Evolutionary conservation across 2,888 invertebrate genomes (phyloP).

Genomic region (Hemaris fuciformis): DNA sequence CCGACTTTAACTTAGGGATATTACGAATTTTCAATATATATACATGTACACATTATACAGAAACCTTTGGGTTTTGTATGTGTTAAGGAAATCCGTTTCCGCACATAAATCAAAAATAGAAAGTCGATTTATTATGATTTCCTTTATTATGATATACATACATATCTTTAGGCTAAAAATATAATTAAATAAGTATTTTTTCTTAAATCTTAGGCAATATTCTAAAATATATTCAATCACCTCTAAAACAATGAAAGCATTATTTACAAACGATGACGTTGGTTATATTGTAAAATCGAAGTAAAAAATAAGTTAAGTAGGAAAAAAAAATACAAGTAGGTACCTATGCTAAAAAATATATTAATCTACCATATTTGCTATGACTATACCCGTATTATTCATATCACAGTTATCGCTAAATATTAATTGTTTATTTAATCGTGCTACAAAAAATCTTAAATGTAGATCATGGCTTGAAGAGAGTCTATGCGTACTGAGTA

Average conservation of each 20-base stretch:
- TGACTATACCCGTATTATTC: neutral
- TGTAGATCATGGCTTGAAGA: constrained; percentile 54
- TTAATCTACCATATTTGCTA: neutral
- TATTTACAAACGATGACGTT: too few relatives aligned
- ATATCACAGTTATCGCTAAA: neutral
- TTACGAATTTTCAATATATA: too few relatives aligned
- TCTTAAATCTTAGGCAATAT: too few relatives aligned
- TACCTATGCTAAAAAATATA: too few relatives aligned
- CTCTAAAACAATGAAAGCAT: too few relatives aligned
- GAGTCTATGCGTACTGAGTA: constrained; percentile 37
- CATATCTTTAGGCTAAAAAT: neutral
- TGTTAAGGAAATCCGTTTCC: constrained; percentile 30
- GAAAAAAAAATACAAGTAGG: too few relatives aligned
- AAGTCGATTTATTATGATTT: constrained; percentile 12
- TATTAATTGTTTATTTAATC: neutral
- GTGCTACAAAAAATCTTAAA: constrained; percentile 33
- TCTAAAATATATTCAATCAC: too few relatives aligned
- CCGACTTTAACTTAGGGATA: too few relatives aligned
- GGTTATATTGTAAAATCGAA: too few relatives aligned
- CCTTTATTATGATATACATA: neutral
- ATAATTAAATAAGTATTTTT: too few relatives aligned
- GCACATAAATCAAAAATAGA: constrained; percentile 20
- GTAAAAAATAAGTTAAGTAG: too few relatives aligned
- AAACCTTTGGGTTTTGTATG: constrained; percentile 21
- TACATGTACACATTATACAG: too few relatives aligned